Base-by-base conservation (phyloP, 2,113 vertebrate genomes). In the Oxygymnocypris stewartii region DNA sequence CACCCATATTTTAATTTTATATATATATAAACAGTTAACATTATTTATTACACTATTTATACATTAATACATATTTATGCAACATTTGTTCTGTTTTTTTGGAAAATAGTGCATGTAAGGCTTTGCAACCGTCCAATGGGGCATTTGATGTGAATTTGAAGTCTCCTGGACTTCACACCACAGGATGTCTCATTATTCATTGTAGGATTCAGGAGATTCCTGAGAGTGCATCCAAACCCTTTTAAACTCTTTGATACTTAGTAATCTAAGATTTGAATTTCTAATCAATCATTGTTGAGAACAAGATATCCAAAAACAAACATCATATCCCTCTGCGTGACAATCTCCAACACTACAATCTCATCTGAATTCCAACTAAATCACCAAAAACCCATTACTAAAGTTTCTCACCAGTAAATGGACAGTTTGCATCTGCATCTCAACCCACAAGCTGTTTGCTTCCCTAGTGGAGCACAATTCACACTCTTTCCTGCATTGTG, bases 401-500 rank as follows among this genome's bases (percentile, higher is more conserved):
- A 7, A 51, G 4, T 51, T 83, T 54, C 79, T 14, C 44, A 51
- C 11, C 44, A 71, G 63, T 49, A 83, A 83, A 83, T 54, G 81
- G 44, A 54, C 82, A 54, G 28, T 73, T 67, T 37, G 10, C 47
- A 73, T 84, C 82, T 57, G 82, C 67, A 73, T 57, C 44, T 54
- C 82, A 51, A 57, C 47, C 82, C 67, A 57, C 65, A 20, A 84
- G 42, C 25, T 82, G 67, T 84, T 73, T 84, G 82, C 57, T 83
- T 73, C 82, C 82, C 63, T 25, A n/a, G 44, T 69, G 25, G 28
- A 54, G 65, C 18, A n/a, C 40, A 82, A 82, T 84, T 73, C 63
- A 71, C 63, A 82, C 80, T 82, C n/a, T n/a, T 57, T 81, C 37
- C 57, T 25, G 79, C 79, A 63, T 65, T 23, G 16, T 25, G 61